A percentile compares a stretch with the other conserved stretches of the same genome.
Evolutionary conservation across 2,888 invertebrate species (phyloP).

Genomic region (Ochropleura leucogaster): DNA sequence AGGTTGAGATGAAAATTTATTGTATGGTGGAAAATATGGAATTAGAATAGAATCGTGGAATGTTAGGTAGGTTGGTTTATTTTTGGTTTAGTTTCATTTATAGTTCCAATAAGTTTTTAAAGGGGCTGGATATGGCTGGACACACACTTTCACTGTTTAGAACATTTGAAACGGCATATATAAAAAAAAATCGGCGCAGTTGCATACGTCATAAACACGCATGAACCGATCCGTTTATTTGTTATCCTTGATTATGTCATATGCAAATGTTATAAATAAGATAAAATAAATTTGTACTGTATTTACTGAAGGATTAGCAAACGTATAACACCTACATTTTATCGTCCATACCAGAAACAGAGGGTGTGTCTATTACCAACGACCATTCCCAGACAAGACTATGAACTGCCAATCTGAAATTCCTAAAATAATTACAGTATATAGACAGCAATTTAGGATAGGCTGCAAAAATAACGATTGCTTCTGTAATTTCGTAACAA

Average conservation of each 20-base stretch:
- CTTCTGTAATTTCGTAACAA: background rate
- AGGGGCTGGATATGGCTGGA: no score
- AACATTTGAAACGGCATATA: no score
- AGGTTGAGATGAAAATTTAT: constrained; percentile 1
- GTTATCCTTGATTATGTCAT: no score
- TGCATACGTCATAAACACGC: no score
- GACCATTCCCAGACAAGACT: background rate
- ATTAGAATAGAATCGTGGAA: background rate
- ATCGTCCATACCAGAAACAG: background rate
- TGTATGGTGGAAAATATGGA: background rate
- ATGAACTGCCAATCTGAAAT: background rate
- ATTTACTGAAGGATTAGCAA: no score
- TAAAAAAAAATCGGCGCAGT: no score
- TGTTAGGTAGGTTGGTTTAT: no score
- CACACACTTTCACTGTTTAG: no score
- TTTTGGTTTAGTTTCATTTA: background rate
- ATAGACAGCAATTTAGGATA: background rate
- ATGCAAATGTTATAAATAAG: no score
- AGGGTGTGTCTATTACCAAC: background rate
- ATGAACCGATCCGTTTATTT: no score
- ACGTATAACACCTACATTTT: no score
- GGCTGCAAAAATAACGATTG: constrained; percentile 9
- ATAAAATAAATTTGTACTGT: no score
- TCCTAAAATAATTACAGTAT: background rate
- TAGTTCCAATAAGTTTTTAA: background rate